phyloP scores from a whole-genome alignment of 2,113 vertebrate species.

The Todiramphus chloris region DNA sequence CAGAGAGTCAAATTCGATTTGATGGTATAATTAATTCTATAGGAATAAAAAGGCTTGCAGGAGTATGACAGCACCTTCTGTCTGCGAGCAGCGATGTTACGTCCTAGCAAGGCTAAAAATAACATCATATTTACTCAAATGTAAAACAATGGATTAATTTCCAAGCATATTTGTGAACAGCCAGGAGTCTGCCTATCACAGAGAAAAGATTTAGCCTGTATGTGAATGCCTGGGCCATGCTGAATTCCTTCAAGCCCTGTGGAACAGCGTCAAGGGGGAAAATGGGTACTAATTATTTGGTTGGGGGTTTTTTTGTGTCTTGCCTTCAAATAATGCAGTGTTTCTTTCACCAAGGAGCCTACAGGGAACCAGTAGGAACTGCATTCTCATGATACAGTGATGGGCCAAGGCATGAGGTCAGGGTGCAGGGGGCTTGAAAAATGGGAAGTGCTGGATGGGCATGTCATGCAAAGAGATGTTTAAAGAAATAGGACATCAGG shows the following conservation, averaged over 20 bases:
- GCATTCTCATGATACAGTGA: background rate
- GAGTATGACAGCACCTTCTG: background rate
- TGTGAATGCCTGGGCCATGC: background rate
- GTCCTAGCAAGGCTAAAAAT: slow-evolving; percentile 7
- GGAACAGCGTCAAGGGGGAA: background rate
- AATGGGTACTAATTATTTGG: background rate
- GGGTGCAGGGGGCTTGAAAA: background rate
- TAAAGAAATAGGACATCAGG: background rate
- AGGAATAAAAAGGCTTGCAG: slow-evolving; percentile 17
- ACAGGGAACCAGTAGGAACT: background rate
- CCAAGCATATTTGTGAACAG: background rate
- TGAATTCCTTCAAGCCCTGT: background rate
- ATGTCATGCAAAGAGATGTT: background rate
- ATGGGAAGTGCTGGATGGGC: background rate
- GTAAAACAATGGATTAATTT: slow-evolving; percentile 24
- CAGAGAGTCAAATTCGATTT: background rate
- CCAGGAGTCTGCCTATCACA: background rate
- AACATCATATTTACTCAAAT: slow-evolving; percentile 6
- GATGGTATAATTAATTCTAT: slow-evolving; percentile 16
- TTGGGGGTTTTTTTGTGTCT: background rate
- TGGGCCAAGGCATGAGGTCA: background rate
- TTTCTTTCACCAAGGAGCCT: background rate
- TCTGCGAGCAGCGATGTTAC: background rate
- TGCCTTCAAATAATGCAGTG: background rate
- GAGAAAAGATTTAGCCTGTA: background rate